A percentile compares a stretch with the other conserved stretches of the same genome.
Conservation (phyloP, 2,113 vertebrate genomes). For the Tachysurus vachellii region DNA sequence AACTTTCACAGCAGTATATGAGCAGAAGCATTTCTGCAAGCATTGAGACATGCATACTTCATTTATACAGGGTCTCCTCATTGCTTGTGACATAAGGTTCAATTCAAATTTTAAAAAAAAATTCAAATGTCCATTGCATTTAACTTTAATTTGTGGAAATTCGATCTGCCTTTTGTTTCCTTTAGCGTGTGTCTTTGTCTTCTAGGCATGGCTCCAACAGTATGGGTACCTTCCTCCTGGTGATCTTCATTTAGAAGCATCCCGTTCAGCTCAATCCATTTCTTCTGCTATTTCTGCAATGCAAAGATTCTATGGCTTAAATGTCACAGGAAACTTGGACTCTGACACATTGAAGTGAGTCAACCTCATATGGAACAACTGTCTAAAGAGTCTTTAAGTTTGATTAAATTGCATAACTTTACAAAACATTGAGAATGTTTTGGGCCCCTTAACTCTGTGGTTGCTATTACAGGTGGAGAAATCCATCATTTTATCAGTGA, state of each 20-base stretch:
- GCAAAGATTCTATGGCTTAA: constrained; percentile 89
- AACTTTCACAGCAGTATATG: background rate
- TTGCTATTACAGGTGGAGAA: constrained; percentile 18
- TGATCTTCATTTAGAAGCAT: constrained; percentile 82
- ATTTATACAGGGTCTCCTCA: background rate
- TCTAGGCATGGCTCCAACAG: constrained; percentile 88
- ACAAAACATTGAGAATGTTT: background rate
- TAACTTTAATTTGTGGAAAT: background rate
- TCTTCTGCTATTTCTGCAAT: constrained; percentile 83
- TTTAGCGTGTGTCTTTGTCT: constrained; percentile 6
- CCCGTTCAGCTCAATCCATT: constrained; percentile 83
- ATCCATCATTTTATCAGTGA: constrained; percentile 9
- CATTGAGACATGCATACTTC: too few species aligned
- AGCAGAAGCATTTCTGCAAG: background rate
- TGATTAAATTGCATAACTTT: background rate
- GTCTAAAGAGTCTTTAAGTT: background rate
- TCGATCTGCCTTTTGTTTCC: background rate
- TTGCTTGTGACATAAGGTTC: background rate
- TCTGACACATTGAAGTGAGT: constrained; percentile 78
- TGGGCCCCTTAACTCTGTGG: background rate
- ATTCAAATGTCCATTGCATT: background rate
- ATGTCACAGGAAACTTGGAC: constrained; percentile 78
- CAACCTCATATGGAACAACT: background rate
- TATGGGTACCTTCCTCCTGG: constrained; percentile 92
- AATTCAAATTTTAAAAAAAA: background rate